phyloP scores from a whole-genome alignment of 2,113 vertebrate species.

The Semicossyphus pulcher region DNA sequence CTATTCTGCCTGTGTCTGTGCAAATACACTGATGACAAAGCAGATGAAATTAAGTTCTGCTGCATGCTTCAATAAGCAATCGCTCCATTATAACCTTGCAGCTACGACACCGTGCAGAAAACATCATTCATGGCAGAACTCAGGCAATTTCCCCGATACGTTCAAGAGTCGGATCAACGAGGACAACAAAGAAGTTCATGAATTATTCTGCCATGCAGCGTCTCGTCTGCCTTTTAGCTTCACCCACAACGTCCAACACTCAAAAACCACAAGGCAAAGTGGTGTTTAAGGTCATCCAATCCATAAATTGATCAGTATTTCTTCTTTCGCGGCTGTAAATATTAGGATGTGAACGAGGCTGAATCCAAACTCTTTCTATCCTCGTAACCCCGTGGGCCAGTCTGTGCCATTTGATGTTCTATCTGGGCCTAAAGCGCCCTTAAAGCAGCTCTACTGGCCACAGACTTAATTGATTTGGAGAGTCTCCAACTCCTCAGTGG shows the following conservation, averaged over 20 bases:
- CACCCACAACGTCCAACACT: not conserved
- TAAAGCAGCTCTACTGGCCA: conserved; percentile 33
- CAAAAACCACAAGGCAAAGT: not conserved
- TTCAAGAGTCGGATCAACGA: not conserved
- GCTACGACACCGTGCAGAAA: not conserved
- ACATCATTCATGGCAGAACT: not conserved
- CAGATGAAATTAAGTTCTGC: conserved; percentile 20
- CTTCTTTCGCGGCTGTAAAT: not conserved
- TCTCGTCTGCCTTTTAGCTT: not conserved
- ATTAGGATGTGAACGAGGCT: not conserved
- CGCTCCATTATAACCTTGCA: not conserved
- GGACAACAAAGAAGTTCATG: not conserved
- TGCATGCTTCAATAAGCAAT: not conserved
- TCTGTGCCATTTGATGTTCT: conserved; percentile 24
- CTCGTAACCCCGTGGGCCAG: not conserved
- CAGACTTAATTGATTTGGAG: conserved; percentile 47
- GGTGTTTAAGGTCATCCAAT: not conserved
- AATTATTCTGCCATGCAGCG: conserved; percentile 1
- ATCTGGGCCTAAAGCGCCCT: not conserved
- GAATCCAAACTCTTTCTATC: not conserved
- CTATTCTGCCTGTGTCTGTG: conserved; percentile 7
- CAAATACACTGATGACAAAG: conserved; percentile 21
- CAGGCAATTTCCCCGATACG: not conserved
- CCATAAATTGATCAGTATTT: not conserved
- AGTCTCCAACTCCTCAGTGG: conserved; percentile 39